phyloP scores from a whole-genome alignment of 2,797 vertebrate species.

The Artibeus jamaicensis region DNA sequence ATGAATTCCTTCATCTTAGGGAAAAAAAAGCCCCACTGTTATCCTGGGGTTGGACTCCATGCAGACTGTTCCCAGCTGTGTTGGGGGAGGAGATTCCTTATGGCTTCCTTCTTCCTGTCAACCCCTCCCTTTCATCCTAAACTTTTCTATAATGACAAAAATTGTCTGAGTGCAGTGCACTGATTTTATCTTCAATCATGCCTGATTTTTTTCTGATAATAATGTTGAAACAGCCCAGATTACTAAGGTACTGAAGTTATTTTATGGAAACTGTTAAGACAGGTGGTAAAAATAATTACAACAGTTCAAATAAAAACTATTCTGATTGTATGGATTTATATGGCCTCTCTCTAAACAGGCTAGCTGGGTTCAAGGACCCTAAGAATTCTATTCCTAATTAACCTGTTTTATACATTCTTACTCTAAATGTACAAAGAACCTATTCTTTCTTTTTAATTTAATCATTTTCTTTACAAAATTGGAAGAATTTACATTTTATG shows the following conservation, averaged over 20 bases:
- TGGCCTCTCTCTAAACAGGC: slow-evolving; percentile 15
- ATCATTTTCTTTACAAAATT: not conserved
- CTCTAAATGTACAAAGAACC: not conserved
- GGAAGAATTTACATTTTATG: not conserved
- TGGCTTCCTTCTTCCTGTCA: not conserved
- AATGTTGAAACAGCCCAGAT: not conserved
- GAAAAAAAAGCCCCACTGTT: not conserved
- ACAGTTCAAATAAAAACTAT: slow-evolving; percentile 24
- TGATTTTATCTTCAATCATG: slow-evolving; percentile 6
- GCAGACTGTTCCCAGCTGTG: not conserved
- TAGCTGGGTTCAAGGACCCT: not conserved
- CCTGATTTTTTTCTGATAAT: not conserved
- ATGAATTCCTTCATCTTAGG: not conserved
- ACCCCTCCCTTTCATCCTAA: not conserved
- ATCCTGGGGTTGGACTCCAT: not conserved
- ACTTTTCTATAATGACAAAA: not conserved
- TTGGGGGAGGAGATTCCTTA: not conserved
- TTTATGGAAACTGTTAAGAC: slow-evolving; percentile 8
- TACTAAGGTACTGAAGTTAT: not conserved
- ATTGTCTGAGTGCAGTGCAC: not conserved
- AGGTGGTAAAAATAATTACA: slow-evolving; percentile 25
- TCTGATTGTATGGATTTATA: not conserved
- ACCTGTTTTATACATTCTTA: not conserved
- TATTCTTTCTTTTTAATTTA: not conserved
- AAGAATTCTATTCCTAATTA: not conserved